These are phyloP conservation scores for Nomada lathburiana DNA, from an alignment of 2,888 invertebrate species.

Conservation along the genomic window DNA sequence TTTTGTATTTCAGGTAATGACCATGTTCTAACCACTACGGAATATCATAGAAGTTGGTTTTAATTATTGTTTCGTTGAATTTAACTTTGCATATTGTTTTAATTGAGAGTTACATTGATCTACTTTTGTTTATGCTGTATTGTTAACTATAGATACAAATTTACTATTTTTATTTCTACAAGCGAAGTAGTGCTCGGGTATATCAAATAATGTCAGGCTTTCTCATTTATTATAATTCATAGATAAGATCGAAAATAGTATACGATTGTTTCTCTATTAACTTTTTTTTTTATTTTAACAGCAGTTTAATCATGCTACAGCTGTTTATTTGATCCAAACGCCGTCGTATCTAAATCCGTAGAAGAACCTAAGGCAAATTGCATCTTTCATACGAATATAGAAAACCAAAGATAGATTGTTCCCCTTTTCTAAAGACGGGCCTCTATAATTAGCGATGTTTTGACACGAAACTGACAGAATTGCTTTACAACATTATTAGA, in stretches of 20 bases:
- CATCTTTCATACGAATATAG: constrained; percentile 60
- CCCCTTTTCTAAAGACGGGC: constrained; percentile 56
- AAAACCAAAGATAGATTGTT: constrained; percentile 63
- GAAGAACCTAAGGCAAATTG: constrained; percentile 59
- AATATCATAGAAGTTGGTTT: constrained; percentile 6
- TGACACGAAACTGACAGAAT: constrained; percentile 58
- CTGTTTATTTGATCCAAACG: constrained; percentile 36
- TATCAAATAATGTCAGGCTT: background rate
- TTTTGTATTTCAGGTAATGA: constrained; percentile 33
- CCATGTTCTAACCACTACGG: background rate
- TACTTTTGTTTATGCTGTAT: background rate
- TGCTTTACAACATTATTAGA: constrained; percentile 35
- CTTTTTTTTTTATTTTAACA: background rate
- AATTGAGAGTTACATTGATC: background rate
- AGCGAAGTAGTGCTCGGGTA: background rate
- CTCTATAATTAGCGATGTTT: constrained; percentile 58
- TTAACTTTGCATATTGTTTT: background rate
- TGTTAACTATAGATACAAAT: no score
- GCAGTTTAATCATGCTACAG: constrained; percentile 5
- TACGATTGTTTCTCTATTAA: background rate
- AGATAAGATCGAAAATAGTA: background rate
- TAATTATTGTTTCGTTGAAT: background rate
- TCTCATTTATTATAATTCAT: background rate
- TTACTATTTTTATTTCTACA: background rate
- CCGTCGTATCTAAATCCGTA: constrained; percentile 45